Conservation (phyloP, 2,797 vertebrate genomes). For the Sebastes goodei region DNA sequence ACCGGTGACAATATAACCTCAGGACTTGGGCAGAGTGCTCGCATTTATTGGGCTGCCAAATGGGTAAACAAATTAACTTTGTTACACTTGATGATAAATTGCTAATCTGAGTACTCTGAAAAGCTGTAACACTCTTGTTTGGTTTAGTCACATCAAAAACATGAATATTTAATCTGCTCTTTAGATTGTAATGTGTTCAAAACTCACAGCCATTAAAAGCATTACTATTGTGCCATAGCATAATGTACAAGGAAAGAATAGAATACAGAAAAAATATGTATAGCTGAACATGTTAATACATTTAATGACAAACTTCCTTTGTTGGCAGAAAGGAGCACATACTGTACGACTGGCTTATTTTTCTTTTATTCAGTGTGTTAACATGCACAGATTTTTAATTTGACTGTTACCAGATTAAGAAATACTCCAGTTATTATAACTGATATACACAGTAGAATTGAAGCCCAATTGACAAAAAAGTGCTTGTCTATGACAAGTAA, state of each 20-base stretch:
- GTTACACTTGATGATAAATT: conserved; percentile 52
- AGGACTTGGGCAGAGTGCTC: conserved; percentile 28
- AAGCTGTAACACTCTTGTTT: conserved; percentile 36
- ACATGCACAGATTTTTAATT: conserved; percentile 53
- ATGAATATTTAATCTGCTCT: conserved; percentile 60
- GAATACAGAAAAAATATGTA: conserved; percentile 80
- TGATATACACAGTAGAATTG: background rate
- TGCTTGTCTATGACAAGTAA: background rate
- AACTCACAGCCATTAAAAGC: conserved; percentile 76
- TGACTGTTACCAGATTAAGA: conserved; percentile 7
- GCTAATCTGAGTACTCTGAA: conserved; percentile 50
- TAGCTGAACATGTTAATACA: conserved; percentile 75
- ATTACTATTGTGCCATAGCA: conserved; percentile 74
- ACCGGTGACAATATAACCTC: conserved; percentile 37
- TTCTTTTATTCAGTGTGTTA: conserved; percentile 73
- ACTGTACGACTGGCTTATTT: conserved; percentile 67
- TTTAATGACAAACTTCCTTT: conserved; percentile 74
- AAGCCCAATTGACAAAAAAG: background rate
- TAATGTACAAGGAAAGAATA: conserved; percentile 81
- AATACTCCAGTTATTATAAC: background rate
- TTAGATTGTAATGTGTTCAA: conserved; percentile 73
- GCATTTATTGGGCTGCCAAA: conserved; percentile 40
- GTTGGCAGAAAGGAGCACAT: conserved; percentile 67
- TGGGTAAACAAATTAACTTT: conserved; percentile 35
- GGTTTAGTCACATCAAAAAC: conserved; percentile 45